Percentiles rank a stretch among this genome's conserved stretches.
These are phyloP conservation scores for Diacarnus erythraeanus DNA, from an alignment of 37 sponge, comb jelly and placozoan genomes.

Conservation along the genomic window DNA sequence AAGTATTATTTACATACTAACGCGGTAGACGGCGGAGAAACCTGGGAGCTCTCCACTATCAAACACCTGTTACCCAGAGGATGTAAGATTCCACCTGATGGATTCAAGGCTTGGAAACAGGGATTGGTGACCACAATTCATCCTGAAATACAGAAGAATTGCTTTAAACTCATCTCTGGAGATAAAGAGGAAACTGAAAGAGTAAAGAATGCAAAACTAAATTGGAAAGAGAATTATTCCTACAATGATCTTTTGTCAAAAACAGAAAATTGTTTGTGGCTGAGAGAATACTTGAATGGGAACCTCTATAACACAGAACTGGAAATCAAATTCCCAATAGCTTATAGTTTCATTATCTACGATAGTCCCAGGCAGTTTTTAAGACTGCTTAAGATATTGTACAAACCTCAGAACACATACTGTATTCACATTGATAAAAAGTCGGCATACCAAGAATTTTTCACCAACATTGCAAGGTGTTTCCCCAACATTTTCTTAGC, in stretches of 20 bases:
- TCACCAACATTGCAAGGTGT: constrained; percentile 22
- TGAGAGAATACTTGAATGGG: neutral
- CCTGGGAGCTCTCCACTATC: no score
- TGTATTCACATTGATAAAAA: constrained; percentile 44
- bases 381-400: constrained; percentile 23
- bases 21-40: no score
- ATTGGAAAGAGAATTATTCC: constrained; percentile 1
- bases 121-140: constrained; percentile 22
- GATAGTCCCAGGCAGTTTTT: constrained; percentile 23
- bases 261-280: neutral
- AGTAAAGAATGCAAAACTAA: neutral
- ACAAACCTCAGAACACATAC: constrained; percentile 36
- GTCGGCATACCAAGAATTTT: neutral
- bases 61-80: no score
- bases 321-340: constrained; percentile 32
- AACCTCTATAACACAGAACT: constrained; percentile 22
- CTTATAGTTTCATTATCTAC: constrained; percentile 14
- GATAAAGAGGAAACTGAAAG: neutral
- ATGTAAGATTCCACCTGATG: constrained; percentile 6
- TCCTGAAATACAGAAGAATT: constrained; percentile 15
- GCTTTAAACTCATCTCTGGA: constrained; percentile 16
- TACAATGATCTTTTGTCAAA: neutral
- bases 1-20: no score
- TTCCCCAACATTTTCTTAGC: constrained; percentile 26
- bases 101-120: constrained; percentile 15